Percentiles rank a stretch among this genome's conserved stretches.
Evolutionary conservation across 2,113 vertebrate species (phyloP).

Genomic region (Muscicapa adusta): DNA sequence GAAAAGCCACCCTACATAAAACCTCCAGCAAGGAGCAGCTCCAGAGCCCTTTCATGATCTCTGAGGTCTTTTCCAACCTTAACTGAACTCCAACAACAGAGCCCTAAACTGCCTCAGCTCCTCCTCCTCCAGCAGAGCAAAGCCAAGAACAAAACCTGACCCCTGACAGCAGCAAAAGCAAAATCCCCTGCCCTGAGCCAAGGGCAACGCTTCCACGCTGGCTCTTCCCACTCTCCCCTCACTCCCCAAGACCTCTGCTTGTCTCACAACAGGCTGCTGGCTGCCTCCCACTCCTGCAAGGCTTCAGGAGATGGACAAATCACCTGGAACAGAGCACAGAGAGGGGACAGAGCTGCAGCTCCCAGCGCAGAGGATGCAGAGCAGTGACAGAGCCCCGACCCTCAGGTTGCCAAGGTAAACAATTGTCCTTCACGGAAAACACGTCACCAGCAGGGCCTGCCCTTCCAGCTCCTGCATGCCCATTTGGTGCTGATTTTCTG

Average conservation of each 20-base stretch:
- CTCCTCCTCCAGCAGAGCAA: background rate
- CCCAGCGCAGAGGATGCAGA: background rate
- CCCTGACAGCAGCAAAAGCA: background rate
- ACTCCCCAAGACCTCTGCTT: background rate
- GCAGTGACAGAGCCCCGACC: background rate
- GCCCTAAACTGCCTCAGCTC: background rate
- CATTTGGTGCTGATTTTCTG: conserved; percentile 54
- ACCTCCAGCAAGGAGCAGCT: background rate
- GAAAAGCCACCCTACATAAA: background rate
- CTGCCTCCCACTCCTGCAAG: background rate
- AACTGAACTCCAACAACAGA: background rate
- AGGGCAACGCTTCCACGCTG: background rate
- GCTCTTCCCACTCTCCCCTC: background rate
- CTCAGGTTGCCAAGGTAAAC: background rate
- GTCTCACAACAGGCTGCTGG: background rate
- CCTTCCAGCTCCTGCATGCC: background rate
- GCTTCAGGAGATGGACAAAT: background rate
- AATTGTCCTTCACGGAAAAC: background rate
- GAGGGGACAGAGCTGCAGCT: background rate
- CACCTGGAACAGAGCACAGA: background rate
- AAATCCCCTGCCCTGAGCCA: background rate
- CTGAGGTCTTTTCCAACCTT: background rate
- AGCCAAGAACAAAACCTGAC: background rate
- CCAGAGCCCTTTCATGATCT: background rate
- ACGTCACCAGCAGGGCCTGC: background rate